Conservation (phyloP, 2,797 vertebrate genomes). For the Miichthys miiuy region DNA sequence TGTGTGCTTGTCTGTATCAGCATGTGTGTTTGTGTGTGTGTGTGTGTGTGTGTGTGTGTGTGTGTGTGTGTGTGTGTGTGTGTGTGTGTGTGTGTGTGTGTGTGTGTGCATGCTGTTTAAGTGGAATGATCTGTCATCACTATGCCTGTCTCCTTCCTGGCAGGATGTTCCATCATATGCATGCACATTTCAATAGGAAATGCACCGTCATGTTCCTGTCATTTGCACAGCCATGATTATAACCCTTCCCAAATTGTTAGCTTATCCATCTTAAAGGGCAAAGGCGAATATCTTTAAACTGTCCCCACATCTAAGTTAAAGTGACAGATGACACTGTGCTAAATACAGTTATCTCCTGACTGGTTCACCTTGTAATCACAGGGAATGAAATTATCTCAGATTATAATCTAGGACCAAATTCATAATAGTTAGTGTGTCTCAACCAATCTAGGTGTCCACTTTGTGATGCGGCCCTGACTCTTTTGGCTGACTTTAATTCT, state of each 20-base stretch:
- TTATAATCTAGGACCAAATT: constrained; percentile 21
- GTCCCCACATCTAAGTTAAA: constrained; percentile 19
- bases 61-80: constrained; percentile 15
- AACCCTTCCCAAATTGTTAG: constrained; percentile 34
- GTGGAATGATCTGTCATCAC: constrained; percentile 62
- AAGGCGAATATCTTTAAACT: constrained; percentile 12
- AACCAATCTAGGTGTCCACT: constrained; percentile 31
- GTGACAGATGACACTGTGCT: constrained; percentile 22
- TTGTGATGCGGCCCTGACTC: constrained; percentile 28
- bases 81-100: not conserved
- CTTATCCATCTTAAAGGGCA: constrained; percentile 26
- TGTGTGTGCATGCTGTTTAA: constrained; percentile 41
- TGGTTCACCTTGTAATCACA: constrained; percentile 21
- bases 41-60: constrained; percentile 11
- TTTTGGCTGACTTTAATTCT: constrained; percentile 61
- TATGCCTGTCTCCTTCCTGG: constrained; percentile 35
- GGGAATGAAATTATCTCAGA: not conserved
- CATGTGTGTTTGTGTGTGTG: not conserved
- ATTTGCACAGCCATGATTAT: constrained; percentile 42
- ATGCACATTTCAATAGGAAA: constrained; percentile 38
- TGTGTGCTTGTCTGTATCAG: constrained; percentile 17
- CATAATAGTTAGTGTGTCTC: constrained; percentile 2
- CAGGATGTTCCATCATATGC: constrained; percentile 48
- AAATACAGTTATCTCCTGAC: constrained; percentile 23
- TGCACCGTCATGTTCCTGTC: constrained; percentile 47